Evolutionary conservation across 1,140 invertebrate species (phyloP).

Genomic region (Drosophila kohkoa): DNA sequence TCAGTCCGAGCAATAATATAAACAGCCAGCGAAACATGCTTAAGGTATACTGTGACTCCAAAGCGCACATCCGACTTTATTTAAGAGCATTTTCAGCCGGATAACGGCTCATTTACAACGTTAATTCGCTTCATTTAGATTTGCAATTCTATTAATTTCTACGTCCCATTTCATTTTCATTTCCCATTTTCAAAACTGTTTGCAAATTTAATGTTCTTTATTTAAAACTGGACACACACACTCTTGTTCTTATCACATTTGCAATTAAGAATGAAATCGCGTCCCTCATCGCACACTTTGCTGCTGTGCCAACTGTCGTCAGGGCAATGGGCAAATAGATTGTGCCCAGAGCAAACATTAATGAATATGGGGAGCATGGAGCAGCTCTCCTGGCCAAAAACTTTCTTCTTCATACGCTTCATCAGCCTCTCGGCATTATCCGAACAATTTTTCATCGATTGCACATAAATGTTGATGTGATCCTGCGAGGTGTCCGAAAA

Average conservation of each 20-base stretch:
- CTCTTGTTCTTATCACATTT: slow-evolving; percentile 14
- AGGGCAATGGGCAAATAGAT: slow-evolving; percentile 55
- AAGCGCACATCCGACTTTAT: not conserved
- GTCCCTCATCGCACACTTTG: slow-evolving; percentile 40
- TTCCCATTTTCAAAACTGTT: too few species aligned
- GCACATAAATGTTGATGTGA: slow-evolving; percentile 33
- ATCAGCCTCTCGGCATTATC: slow-evolving; percentile 24
- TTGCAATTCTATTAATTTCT: slow-evolving; percentile 5
- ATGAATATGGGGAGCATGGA: slow-evolving; percentile 28
- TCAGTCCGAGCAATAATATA: not conserved
- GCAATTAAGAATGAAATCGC: slow-evolving; percentile 47
- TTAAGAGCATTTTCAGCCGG: not conserved
- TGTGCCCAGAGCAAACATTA: slow-evolving; percentile 37
- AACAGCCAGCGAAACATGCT: slow-evolving; percentile 1
- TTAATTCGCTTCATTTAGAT: slow-evolving; percentile 12
- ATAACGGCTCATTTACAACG: not conserved
- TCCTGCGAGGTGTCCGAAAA: slow-evolving; percentile 33
- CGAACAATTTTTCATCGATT: slow-evolving; percentile 49
- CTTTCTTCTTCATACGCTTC: not conserved
- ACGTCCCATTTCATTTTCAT: too few species aligned
- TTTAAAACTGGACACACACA: slow-evolving; percentile 19
- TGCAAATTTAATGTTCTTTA: not conserved
- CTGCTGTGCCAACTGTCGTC: slow-evolving; percentile 47
- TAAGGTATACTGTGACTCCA: slow-evolving; percentile 2
- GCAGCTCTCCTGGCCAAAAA: slow-evolving; percentile 17